Percentiles rank a stretch among this genome's conserved stretches.
Conservation (phyloP, 2,797 vertebrate genomes). For the Cichlasoma orientale region DNA sequence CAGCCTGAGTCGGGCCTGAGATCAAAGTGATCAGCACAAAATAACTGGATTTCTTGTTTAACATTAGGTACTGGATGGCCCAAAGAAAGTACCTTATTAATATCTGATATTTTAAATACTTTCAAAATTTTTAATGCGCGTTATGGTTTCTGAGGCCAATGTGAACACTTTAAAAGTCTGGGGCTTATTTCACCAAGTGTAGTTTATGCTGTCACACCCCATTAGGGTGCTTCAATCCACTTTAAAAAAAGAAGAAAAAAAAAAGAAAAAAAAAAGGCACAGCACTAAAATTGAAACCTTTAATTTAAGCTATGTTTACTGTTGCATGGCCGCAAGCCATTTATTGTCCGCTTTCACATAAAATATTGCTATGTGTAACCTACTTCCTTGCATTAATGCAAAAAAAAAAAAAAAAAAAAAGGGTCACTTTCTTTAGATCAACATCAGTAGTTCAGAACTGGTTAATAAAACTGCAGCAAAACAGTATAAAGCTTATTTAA, state of each 20-base stretch:
- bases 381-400: neutral
- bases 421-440: neutral
- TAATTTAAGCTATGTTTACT: neutral
- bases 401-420: neutral
- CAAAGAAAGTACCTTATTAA: neutral
- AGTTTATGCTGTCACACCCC: neutral
- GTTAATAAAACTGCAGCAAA: neutral
- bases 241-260: no score
- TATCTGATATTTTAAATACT: neutral
- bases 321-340: no score
- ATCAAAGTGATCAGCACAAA: neutral
- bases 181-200: neutral
- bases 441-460: neutral
- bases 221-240: neutral
- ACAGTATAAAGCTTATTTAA: neutral
- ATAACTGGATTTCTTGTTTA: neutral
- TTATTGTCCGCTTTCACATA: neutral
- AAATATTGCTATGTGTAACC: neutral
- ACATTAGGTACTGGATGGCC: neutral
- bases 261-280: neutral
- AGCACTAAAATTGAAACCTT: neutral
- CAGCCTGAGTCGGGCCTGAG: constrained; percentile 92
- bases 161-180: neutral
- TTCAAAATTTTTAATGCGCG: neutral
- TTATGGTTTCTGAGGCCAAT: neutral